Percentiles rank a stretch among this genome's conserved stretches.
Conservation (phyloP, 30 jellyfish, hydroid and myxozoan genomes). For the Aurelia coerulea region DNA sequence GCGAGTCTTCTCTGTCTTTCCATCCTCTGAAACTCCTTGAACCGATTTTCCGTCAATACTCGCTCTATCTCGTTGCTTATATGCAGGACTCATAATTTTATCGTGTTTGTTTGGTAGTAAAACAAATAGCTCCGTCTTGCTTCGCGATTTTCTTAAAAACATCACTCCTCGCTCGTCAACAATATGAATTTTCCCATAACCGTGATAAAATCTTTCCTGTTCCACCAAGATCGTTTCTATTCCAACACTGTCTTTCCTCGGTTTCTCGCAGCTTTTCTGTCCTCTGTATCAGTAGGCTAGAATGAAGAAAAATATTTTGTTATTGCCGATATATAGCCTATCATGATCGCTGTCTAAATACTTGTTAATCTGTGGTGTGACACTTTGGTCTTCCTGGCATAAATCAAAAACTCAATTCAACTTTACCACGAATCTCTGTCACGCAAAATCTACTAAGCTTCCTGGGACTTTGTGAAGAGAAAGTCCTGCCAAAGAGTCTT, state of each 20-base stretch:
- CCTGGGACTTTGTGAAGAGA: too few relatives aligned
- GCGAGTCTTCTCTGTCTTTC: neutral
- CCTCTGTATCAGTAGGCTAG: too few relatives aligned
- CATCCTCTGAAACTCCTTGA: neutral
- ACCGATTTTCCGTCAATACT: neutral
- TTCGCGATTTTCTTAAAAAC: constrained; percentile 34
- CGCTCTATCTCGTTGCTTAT: neutral
- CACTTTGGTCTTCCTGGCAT: too few relatives aligned
- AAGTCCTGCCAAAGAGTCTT: too few relatives aligned
- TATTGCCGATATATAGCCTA: too few relatives aligned
- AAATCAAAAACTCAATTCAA: too few relatives aligned
- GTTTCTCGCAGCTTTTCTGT: neutral
- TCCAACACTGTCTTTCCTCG: neutral
- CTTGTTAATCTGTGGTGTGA: too few relatives aligned
- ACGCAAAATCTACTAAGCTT: too few relatives aligned
- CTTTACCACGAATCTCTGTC: too few relatives aligned
- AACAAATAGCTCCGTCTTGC: constrained; percentile 32
- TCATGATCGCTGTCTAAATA: too few relatives aligned
- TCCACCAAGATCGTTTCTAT: neutral
- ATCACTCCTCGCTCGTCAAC: neutral
- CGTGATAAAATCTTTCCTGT: neutral
- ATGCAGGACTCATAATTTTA: constrained; percentile 10
- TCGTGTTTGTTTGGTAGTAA: constrained; percentile 39
- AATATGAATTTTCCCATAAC: neutral
- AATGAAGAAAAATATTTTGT: neutral